A percentile compares a stretch with the other conserved stretches of the same genome.
Evolutionary conservation across 1,140 invertebrate genomes (phyloP).

Genomic region (Halyomorpha halys): DNA sequence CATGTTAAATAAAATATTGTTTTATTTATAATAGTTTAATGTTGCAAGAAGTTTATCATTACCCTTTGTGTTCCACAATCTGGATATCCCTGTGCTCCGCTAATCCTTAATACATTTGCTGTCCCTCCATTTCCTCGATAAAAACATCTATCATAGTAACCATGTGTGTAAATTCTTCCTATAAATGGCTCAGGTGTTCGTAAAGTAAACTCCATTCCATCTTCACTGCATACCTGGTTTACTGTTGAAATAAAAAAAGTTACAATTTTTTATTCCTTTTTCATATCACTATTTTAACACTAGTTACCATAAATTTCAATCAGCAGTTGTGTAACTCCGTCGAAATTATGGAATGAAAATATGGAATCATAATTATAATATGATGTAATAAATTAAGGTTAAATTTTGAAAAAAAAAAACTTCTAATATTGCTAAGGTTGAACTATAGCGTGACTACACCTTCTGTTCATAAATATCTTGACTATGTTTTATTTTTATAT

Average conservation of each 20-base stretch:
- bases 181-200: constrained; percentile 77
- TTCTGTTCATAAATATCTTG: no score
- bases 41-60: constrained; percentile 30
- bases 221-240: constrained; percentile 80
- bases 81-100: constrained; percentile 77
- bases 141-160: constrained; percentile 83
- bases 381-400: no score
- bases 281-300: no score
- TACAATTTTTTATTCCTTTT: no score
- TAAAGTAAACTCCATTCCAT: constrained; percentile 87
- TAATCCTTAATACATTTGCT: constrained; percentile 70
- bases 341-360: no score
- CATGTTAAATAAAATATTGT: neutral
- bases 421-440: no score
- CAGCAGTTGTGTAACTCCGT: no score
- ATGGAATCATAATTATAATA: no score
- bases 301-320: no score
- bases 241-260: constrained; percentile 42
- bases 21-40: neutral
- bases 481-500: no score
- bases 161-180: constrained; percentile 82
- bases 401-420: no score
- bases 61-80: constrained; percentile 80
- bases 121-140: constrained; percentile 79
- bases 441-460: no score